Percentiles rank a stretch among this genome's conserved stretches.
These are phyloP conservation scores for Papilio gigon DNA, from an alignment of 2,888 invertebrate species.

Conservation along the genomic window DNA sequence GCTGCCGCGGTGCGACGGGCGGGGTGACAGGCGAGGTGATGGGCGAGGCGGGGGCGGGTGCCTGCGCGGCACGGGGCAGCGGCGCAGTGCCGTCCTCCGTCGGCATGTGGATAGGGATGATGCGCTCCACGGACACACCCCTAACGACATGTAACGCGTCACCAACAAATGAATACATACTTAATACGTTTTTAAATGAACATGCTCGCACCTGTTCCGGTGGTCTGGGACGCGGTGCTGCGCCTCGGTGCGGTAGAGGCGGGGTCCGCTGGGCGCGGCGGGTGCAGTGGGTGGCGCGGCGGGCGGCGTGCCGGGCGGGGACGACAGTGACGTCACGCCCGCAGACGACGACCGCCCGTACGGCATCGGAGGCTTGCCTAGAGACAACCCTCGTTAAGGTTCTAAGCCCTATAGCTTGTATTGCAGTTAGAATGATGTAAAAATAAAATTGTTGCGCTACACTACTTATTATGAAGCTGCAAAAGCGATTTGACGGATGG, in stretches of 20 bases:
- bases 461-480: conserved; percentile 25
- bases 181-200: background rate
- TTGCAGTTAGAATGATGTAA: conserved; percentile 12
- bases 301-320: conserved; percentile 69
- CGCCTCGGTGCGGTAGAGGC: conserved; percentile 78
- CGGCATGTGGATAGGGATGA: conserved; percentile 76
- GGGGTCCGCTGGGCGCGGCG: conserved; percentile 53
- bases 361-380: conserved; percentile 86
- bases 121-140: conserved; percentile 79
- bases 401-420: conserved; percentile 3
- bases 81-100: conserved; percentile 54
- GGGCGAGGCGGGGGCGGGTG: conserved; percentile 46
- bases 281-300: conserved; percentile 53
- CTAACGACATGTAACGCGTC: conserved; percentile 49
- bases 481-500: conserved; percentile 17
- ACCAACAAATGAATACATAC: background rate
- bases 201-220: conserved; percentile 62
- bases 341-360: conserved; percentile 85
- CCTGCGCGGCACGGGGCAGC: conserved; percentile 46
- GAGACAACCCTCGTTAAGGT: conserved; percentile 5
- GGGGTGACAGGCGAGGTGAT: conserved; percentile 47
- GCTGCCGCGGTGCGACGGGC: conserved; percentile 45
- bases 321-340: conserved; percentile 70
- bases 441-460: background rate
- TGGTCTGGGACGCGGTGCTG: conserved; percentile 77